Percentiles rank a stretch among this genome's conserved stretches.
phyloP scores from a whole-genome alignment of 2,113 vertebrate species.

The Cryptoleucopteryx plumbea region DNA sequence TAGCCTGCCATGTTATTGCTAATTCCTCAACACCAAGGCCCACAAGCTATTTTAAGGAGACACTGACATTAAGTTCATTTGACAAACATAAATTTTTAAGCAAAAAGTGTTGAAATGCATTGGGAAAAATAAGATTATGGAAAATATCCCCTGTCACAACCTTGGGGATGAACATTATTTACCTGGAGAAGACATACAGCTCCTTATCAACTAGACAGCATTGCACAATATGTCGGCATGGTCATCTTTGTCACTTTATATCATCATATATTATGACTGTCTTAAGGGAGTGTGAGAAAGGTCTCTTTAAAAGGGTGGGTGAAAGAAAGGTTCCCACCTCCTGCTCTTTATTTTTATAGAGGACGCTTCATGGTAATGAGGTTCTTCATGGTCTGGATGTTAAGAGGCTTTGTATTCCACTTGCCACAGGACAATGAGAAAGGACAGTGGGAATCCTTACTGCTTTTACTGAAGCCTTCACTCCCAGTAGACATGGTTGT shows the following conservation, averaged over 20 bases:
- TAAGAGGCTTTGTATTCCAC: background rate
- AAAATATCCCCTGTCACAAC: background rate
- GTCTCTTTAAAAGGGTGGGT: background rate
- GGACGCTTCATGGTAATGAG: background rate
- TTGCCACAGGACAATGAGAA: background rate
- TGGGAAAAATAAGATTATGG: background rate
- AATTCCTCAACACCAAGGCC: background rate
- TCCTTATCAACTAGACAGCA: background rate
- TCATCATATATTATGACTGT: background rate
- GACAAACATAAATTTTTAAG: background rate
- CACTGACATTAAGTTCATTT: background rate
- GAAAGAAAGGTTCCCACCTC: background rate
- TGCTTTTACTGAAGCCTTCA: background rate
- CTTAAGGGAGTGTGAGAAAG: background rate
- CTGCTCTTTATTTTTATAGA: background rate
- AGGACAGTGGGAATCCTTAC: background rate
- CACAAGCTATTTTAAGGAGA: background rate
- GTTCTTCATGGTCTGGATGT: background rate
- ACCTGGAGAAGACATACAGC: background rate
- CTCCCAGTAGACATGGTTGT: background rate
- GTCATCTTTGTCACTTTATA: background rate
- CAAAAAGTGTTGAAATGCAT: background rate
- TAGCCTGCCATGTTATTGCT: background rate
- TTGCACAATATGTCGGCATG: background rate
- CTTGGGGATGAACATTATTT: background rate